phyloP scores from a whole-genome alignment of 2,797 vertebrate genomes.

The Tenualosa thibaudeaui region DNA sequence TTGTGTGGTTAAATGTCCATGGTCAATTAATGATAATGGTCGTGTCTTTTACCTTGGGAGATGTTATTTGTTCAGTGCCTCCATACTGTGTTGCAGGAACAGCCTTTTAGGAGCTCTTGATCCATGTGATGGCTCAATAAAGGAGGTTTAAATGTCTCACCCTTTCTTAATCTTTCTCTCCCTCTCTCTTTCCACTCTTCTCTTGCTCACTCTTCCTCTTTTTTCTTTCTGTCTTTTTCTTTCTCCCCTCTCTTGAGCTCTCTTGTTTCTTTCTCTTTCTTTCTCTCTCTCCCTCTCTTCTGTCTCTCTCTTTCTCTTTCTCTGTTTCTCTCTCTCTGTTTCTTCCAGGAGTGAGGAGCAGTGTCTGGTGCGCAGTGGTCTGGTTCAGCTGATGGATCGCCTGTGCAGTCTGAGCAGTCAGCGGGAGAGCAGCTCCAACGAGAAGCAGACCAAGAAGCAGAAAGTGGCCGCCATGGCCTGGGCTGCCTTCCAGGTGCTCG shows the following conservation, averaged over 20 bases:
- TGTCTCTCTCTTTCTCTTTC: not conserved
- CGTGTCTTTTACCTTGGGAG: too few species aligned
- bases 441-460: slow-evolving; percentile 98
- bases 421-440: slow-evolving; percentile 89
- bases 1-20: too few species aligned
- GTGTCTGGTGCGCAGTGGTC: slow-evolving; percentile 93
- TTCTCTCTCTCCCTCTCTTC: not conserved
- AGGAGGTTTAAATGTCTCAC: slow-evolving; percentile 1
- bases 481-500: slow-evolving; percentile 98
- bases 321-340: not conserved
- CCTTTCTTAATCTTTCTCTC: not conserved
- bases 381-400: slow-evolving; percentile 96
- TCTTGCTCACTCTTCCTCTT: slow-evolving; percentile 15
- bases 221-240: not conserved
- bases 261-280: not conserved
- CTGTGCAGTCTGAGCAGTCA: slow-evolving; percentile 96
- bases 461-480: slow-evolving; percentile 98
- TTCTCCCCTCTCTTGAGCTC: not conserved
- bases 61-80: too few species aligned
- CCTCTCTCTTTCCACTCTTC: not conserved
- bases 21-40: too few species aligned
- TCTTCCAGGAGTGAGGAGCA: slow-evolving; percentile 92
- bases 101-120: too few species aligned
- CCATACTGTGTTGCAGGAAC: too few species aligned
- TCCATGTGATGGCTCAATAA: too few species aligned